Evolutionary conservation across 2,113 vertebrate genomes (phyloP).

Genomic region (Phasianus colchicus): DNA sequence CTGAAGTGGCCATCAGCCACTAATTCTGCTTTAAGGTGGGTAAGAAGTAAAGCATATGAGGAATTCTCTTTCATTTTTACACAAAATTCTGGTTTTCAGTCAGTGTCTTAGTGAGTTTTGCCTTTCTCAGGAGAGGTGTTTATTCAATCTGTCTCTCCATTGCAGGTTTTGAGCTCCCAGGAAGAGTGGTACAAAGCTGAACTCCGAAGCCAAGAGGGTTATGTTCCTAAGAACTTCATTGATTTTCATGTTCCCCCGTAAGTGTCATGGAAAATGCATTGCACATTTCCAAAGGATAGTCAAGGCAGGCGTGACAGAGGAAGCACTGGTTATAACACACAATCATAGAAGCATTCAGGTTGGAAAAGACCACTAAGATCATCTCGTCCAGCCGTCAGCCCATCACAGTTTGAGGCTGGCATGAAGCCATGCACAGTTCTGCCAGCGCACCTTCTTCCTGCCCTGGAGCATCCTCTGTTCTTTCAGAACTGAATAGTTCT

Average conservation of each 20-base stretch:
- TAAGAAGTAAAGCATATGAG: background rate
- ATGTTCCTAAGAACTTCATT: constrained; percentile 93
- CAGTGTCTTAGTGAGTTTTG: background rate
- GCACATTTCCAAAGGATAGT: background rate
- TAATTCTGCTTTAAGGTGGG: background rate
- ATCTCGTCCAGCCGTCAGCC: too few relatives aligned
- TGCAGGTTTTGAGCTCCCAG: constrained; percentile 87
- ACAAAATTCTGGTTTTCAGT: background rate
- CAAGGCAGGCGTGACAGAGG: background rate
- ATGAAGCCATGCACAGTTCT: background rate
- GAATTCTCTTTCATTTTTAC: background rate
- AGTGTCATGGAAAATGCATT: constrained; percentile 37
- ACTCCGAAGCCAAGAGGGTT: constrained; percentile 89
- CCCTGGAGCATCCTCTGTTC: background rate
- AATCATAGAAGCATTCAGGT: background rate
- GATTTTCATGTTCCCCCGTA: constrained; percentile 85
- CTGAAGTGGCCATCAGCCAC: background rate
- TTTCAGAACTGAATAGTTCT: background rate
- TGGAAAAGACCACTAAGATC: background rate
- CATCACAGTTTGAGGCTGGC: background rate
- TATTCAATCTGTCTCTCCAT: constrained; percentile 8
- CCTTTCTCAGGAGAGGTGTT: background rate
- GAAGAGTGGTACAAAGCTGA: constrained; percentile 95
- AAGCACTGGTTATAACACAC: background rate
- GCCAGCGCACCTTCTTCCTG: background rate